A percentile compares a stretch with the other conserved stretches of the same genome.
Evolutionary conservation across 2,888 invertebrate genomes (phyloP).

Genomic region (Reticulitermes lucifugus): DNA sequence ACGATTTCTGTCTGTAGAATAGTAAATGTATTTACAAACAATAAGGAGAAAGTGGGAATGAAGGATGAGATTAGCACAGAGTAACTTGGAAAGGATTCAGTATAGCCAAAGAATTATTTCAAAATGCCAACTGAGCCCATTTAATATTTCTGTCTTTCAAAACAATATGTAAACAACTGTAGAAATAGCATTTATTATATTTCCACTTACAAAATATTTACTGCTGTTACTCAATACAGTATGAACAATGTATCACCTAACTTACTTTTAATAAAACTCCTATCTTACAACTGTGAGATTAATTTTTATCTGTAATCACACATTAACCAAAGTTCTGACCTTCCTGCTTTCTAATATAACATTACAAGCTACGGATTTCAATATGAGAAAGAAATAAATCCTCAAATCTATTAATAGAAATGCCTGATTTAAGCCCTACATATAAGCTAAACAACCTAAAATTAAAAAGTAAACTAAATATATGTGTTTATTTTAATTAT

Average conservation of each 20-base stretch:
- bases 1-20: conserved; percentile 41
- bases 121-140: conserved; percentile 33
- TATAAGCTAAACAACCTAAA: no score
- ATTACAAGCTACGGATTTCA: no score
- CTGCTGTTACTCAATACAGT: conserved; percentile 47
- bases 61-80: conserved; percentile 4
- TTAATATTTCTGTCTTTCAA: conserved; percentile 31
- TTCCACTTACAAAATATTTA: conserved; percentile 36
- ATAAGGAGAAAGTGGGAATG: not conserved
- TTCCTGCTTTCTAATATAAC: not conserved
- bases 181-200: conserved; percentile 41
- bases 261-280: conserved; percentile 51
- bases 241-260: conserved; percentile 49
- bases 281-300: conserved; percentile 30
- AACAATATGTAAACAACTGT: conserved; percentile 13
- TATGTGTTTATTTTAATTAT: no score
- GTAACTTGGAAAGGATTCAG: conserved; percentile 20
- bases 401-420: no score
- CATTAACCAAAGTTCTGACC: not conserved
- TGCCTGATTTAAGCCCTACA: no score
- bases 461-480: no score
- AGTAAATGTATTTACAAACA: not conserved
- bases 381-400: no score
- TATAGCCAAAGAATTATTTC: not conserved
- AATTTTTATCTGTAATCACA: not conserved